phyloP scores from a whole-genome alignment of 2,888 invertebrate species.

The Lutraria lutraria region DNA sequence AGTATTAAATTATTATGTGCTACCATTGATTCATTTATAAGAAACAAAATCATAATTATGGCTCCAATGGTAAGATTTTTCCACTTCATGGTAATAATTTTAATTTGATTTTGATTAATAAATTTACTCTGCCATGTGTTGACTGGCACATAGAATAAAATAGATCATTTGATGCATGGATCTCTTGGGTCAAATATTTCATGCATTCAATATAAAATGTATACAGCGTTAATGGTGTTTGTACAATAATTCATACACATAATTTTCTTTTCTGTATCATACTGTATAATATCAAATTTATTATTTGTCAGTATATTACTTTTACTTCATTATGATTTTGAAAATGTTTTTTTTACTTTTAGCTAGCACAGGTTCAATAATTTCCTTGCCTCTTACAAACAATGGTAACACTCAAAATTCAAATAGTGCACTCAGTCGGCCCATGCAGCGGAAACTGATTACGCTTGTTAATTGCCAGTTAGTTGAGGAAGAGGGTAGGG shows the following conservation, averaged over 20 bases:
- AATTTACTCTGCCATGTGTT: too few relatives aligned
- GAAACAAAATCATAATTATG: too few relatives aligned
- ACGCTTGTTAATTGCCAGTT: slow-evolving; percentile 97
- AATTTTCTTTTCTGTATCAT: too few relatives aligned
- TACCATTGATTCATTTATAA: not conserved
- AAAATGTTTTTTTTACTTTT: not conserved
- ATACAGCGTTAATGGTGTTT: not conserved
- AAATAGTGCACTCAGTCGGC: slow-evolving; percentile 90
- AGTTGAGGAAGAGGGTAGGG: slow-evolving; percentile 92
- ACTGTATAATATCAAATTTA: too few relatives aligned
- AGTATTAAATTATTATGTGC: not conserved
- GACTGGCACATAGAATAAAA: too few relatives aligned
- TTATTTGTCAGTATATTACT: too few relatives aligned
- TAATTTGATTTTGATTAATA: too few relatives aligned
- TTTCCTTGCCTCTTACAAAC: slow-evolving; percentile 42
- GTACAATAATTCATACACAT: not conserved
- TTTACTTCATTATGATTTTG: too few relatives aligned
- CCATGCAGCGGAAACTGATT: slow-evolving; percentile 98
- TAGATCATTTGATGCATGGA: too few relatives aligned
- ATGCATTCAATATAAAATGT: not conserved
- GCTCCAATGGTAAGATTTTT: too few relatives aligned
- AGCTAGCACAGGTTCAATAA: slow-evolving; percentile 66
- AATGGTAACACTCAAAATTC: slow-evolving; percentile 31
- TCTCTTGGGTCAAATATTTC: too few relatives aligned
- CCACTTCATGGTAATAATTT: too few relatives aligned